Evolutionary conservation across 30 jellyfish, hydroid and myxozoan species (phyloP), one percentile per base, ranked within the genome.

Genomic region (Aurelia coerulea): DNA sequence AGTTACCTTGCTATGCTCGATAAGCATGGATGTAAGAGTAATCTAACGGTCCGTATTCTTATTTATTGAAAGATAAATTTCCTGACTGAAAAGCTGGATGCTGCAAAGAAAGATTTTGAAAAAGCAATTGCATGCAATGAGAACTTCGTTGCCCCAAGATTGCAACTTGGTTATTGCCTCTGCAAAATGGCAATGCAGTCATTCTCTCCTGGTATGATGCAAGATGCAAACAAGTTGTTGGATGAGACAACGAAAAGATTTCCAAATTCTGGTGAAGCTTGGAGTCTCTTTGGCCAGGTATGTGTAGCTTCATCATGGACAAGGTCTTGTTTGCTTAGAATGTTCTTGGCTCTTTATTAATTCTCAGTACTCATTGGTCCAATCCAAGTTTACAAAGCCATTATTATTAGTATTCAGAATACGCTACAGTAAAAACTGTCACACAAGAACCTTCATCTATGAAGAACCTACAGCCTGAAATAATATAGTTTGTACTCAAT

Each of bases 271-370:
- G 90, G 96, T 42, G 98, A 93, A 19, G 96, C 98, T 4, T 93
- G 96, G 96, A 93, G 98, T 75, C 80, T 93, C 29, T 79, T 51
- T 62, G 98, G 98, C 14, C 98, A 93, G 94, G 98, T 93, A 83
- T 2, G 31, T 7, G 23, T 51, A 1, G 16, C 35, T 74, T 17
- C 10, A n/a, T 62, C 11, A 10, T 62, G 32, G 32, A 29, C 12
- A n/a, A n/a, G 16, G 2, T 62, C 19, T n/a, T n/a, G 35, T 10
- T 10, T 62, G 32, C 35, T 62, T 13, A 0, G 31, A 18, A 29
- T 60, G 19, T 23, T 60, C 69, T 60, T 11, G 7, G 32, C 51
- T 39, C 6, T 1, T 16, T 16, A 60, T 16, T 2, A 13, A 60
- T 17, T 6, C 32, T 60, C 69, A 0, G 69, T 60, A 16, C 69